These are phyloP conservation scores for Meles meles DNA, from an alignment of 2,113 vertebrate genomes.

Conservation along the genomic window DNA sequence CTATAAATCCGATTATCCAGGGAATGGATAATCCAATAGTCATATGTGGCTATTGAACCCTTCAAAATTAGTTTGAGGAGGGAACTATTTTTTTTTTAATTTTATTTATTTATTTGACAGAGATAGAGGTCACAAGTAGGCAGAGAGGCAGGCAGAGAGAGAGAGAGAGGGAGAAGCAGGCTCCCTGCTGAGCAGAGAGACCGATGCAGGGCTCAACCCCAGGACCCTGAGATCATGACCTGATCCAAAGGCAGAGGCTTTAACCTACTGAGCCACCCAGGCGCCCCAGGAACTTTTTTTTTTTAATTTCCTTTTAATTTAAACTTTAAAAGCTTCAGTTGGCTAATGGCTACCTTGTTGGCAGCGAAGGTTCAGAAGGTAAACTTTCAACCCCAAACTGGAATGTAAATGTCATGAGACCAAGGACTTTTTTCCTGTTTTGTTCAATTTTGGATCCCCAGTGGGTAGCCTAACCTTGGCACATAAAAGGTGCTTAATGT, in stretches of 20 bases:
- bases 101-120: too few relatives aligned
- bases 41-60: background rate
- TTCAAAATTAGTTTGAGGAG: background rate
- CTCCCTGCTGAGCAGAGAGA: too few relatives aligned
- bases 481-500: background rate
- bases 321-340: background rate
- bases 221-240: too few relatives aligned
- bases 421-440: background rate
- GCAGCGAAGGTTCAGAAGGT: background rate
- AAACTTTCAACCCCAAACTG: background rate
- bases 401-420: background rate
- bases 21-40: background rate
- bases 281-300: background rate
- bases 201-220: too few relatives aligned
- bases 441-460: background rate
- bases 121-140: too few relatives aligned
- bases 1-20: background rate
- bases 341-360: background rate
- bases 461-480: background rate
- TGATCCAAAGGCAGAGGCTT: too few relatives aligned
- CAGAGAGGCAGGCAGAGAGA: too few relatives aligned
- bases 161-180: too few relatives aligned
- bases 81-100: background rate
- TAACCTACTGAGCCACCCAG: too few relatives aligned
- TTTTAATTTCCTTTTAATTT: conserved; percentile 24